Conservation (phyloP, 2,888 invertebrate genomes). For the Phragmatobia fuliginosa region DNA sequence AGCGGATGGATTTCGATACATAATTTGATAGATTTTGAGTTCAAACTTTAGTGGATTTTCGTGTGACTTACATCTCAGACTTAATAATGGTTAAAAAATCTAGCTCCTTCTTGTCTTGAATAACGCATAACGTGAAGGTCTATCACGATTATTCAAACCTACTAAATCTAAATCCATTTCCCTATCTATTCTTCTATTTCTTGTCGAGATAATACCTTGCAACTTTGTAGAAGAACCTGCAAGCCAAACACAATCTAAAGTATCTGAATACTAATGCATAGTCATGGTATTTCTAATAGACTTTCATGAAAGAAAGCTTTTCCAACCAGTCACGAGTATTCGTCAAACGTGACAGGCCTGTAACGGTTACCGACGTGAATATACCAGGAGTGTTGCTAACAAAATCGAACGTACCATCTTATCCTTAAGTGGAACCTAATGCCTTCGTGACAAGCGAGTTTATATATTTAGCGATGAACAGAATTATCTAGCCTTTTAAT, state of each 20-base stretch:
- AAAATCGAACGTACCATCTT: slow-evolving; percentile 65
- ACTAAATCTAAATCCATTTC: background rate
- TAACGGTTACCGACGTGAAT: slow-evolving; percentile 27
- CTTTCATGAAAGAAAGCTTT: slow-evolving; percentile 8
- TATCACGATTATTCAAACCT: too few species aligned
- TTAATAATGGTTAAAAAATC: too few species aligned
- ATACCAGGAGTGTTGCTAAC: slow-evolving; percentile 46
- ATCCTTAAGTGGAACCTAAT: slow-evolving; percentile 80
- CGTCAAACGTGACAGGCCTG: slow-evolving; percentile 34
- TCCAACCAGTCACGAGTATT: slow-evolving; percentile 24
- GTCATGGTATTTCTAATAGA: slow-evolving; percentile 4
- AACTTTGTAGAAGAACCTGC: background rate
- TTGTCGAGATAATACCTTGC: background rate
- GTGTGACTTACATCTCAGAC: too few species aligned
- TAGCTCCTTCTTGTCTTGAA: too few species aligned
- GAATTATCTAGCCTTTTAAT: slow-evolving; percentile 74
- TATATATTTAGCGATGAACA: slow-evolving; percentile 62
- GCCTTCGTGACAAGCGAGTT: slow-evolving; percentile 69
- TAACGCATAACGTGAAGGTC: too few species aligned
- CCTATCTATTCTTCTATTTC: background rate
- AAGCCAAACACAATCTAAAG: background rate
- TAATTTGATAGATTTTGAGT: too few species aligned
- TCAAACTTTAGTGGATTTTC: too few species aligned
- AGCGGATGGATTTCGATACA: too few species aligned
- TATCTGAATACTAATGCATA: slow-evolving; percentile 2